Base-by-base conservation (phyloP, 2,113 vertebrate genomes). In the Brevimyrus niger region DNA sequence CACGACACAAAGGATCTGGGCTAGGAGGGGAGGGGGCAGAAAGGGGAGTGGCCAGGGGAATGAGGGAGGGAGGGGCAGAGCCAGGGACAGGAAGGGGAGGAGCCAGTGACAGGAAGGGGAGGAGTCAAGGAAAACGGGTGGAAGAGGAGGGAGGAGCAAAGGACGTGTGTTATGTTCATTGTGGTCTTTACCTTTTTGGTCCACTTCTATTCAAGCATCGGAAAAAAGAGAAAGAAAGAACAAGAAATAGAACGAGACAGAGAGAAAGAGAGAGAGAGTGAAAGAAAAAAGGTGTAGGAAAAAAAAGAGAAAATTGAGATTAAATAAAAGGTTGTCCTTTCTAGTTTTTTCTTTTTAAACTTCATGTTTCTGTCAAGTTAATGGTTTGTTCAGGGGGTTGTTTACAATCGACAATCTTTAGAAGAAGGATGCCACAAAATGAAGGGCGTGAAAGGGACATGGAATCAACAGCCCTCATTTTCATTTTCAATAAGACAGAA, bases 151-250 rank as follows among this genome's bases (percentile, higher is more conserved):
- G 88, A 89, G 91, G 89, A 89, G 90, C 89, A 90, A 89, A 91
- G 91, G 90, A 91, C 53, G 51, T 87, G 96, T 95, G 96, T 96
- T 95, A 96, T 96, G 96, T 95, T 97, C 96, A 97, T 97, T 96
- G 95, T 95, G 97, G 97, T 96, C 96, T 97, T 98, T 98, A 98
- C 97, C 97, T 98, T 98, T 98, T 97, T 98, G 97, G 96, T 98
- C 97, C 97, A 98, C 97, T 98, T 98, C 97, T 98, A 98, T 97
- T 98, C 97, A 98, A 97, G 97, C 97, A 97, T 97, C 97, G 97
- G 97, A 97, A 97, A 87, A 97, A 87, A 87, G 87, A 96, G 96
- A 96, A 93, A 94, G 94, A 92, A 94, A 95, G 94, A 97, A 96
- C 96, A 96, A 97, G 96, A 97, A 96, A 96, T 93, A 96, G 95